A percentile compares a stretch with the other conserved stretches of the same genome.
Conservation (phyloP, 2,797 vertebrate genomes). For the Enteromius treurensis region DNA sequence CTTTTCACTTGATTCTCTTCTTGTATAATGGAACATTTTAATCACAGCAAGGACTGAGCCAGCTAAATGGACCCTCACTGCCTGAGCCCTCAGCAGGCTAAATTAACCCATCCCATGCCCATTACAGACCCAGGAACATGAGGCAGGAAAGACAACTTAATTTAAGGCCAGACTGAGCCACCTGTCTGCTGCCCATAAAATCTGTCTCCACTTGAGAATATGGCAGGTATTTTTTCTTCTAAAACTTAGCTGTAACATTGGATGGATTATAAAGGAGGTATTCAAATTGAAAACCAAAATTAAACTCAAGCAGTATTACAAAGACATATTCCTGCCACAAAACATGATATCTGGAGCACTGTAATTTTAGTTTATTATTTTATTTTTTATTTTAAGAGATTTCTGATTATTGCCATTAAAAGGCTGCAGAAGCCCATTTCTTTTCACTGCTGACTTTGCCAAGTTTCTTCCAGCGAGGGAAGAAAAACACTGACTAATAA, state of each 20-base stretch:
- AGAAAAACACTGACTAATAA: neutral
- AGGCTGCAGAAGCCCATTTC: neutral
- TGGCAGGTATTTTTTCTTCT: neutral
- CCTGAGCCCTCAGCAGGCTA: conserved; percentile 33
- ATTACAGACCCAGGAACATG: conserved; percentile 25
- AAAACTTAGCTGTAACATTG: neutral
- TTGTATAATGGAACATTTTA: conserved; percentile 61
- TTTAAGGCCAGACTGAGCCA: conserved; percentile 19
- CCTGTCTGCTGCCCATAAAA: conserved; percentile 24
- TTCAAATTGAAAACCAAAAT: neutral
- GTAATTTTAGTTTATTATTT: neutral
- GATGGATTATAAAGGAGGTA: conserved; percentile 14
- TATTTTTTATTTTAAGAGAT: neutral
- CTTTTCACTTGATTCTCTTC: conserved; percentile 48
- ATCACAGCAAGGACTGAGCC: conserved; percentile 52
- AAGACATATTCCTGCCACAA: conserved; percentile 1
- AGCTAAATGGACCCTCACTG: conserved; percentile 37
- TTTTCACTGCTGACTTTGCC: neutral
- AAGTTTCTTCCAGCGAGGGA: neutral
- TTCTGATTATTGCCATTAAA: neutral
- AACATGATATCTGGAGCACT: neutral
- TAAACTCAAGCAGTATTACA: neutral
- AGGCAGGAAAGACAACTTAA: conserved; percentile 28
- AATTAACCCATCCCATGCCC: conserved; percentile 43
- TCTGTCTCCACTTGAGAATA: conserved; percentile 12